Base-by-base conservation (phyloP, 2,888 invertebrate species). In the Hyposoter dolosus region DNA sequence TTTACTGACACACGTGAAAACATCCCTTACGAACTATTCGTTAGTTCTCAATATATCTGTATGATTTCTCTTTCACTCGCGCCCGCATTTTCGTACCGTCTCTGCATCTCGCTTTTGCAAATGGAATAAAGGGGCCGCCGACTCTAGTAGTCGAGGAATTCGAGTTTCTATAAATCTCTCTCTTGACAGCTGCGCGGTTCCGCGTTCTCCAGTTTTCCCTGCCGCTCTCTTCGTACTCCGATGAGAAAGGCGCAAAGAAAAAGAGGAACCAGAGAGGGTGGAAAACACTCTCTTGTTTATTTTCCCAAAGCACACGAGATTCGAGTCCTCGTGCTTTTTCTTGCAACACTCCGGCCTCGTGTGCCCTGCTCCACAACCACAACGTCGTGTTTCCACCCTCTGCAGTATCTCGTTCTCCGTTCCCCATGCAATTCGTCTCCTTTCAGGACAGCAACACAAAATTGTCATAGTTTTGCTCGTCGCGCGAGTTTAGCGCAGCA, bases 91-190 rank as follows among this genome's bases (percentile, higher is more conserved):
- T 72, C 77, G 66, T 83, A 76, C 60, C 19, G 45, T 78, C 83
- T 80, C 68, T 82, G 78, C 74, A 75, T 84, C 83, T 87, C 88
- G 86, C 78, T 89, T 56, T 66, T 19, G 66, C 40, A 53, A 72
- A 40, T 56, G 40, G 45, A 63, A 56, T 9, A n/a, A 40, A 19
- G 32, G 35, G 69, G 68, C 86, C 88, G 88, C 88, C 92, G 93
- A 93, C 93, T 93, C 93, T 93, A 93, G 92, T 92, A 93, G 93
- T 93, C 93, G 92, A 93, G 93, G 93, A 94, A 94, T 94, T 94
- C 93, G 94, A 94, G 93, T 94, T 93, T 91, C 93, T 92, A 94
- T 94, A 94, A 94, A 94, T 93, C 93, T 93, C 91, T 93, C 91
- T 91, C 93, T 92, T 93, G 94, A 94, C 93, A 93, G 92, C 92